phyloP scores from a whole-genome alignment of 2,797 vertebrate species.

The Tokudaia tokunoshimensis region DNA sequence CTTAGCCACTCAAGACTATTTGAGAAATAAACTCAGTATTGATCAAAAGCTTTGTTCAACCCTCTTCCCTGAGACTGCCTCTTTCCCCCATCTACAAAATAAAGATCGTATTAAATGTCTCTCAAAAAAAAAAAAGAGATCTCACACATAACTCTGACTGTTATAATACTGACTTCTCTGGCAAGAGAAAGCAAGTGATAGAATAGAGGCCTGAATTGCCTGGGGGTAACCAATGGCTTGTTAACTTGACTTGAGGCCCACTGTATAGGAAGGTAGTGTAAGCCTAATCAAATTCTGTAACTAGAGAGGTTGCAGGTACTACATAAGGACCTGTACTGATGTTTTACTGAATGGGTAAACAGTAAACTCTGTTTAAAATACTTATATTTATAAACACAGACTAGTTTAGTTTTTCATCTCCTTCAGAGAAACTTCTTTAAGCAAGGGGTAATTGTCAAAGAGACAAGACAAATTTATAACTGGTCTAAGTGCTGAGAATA shows the following conservation, averaged over 20 bases:
- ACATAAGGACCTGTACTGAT: neutral
- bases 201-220: neutral
- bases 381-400: neutral
- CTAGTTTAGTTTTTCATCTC: neutral
- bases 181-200: neutral
- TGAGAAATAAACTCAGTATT: neutral
- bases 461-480: no score
- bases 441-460: neutral
- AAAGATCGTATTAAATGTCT: slow-evolving; percentile 43
- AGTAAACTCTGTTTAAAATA: neutral
- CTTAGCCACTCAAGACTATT: neutral
- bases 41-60: neutral
- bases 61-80: neutral
- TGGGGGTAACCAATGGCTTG: neutral
- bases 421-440: neutral
- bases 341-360: neutral
- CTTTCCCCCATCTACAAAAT: slow-evolving; percentile 44
- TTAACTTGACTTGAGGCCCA: neutral
- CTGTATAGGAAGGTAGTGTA: neutral
- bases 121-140: no score
- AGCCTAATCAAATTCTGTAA: neutral
- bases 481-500: neutral
- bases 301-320: neutral
- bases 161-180: neutral
- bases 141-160: neutral